These are phyloP conservation scores for Diplodus puntazzo DNA, from an alignment of 2,797 vertebrate genomes.

Conservation along the genomic window DNA sequence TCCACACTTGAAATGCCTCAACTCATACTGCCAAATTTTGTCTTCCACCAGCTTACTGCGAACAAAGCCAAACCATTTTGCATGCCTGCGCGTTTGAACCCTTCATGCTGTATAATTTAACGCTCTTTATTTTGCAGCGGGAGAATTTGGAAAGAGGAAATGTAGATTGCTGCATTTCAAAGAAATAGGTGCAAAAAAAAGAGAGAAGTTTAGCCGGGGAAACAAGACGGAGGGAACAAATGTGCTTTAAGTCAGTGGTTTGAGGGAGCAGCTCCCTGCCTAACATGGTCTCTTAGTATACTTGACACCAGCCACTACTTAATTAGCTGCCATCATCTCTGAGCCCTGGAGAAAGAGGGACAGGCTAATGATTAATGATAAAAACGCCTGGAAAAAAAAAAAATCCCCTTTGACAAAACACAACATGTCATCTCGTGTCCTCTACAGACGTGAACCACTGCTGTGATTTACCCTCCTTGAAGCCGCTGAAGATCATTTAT, in stretches of 20 bases:
- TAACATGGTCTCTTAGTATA: constrained; percentile 74
- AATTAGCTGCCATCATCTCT: constrained; percentile 85
- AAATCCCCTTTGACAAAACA: constrained; percentile 72
- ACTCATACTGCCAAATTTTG: constrained; percentile 56
- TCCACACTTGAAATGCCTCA: constrained; percentile 58
- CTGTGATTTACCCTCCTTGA: constrained; percentile 60
- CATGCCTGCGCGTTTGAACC: constrained; percentile 55
- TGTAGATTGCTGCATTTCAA: constrained; percentile 44
- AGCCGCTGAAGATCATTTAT: constrained; percentile 49
- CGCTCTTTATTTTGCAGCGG: constrained; percentile 53
- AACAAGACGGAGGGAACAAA: constrained; percentile 27
- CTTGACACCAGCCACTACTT: constrained; percentile 83
- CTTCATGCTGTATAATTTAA: constrained; percentile 48
- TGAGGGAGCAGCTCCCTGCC: constrained; percentile 59
- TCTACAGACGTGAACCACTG: constrained; percentile 61
- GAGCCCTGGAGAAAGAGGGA: constrained; percentile 77
- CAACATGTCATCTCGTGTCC: constrained; percentile 74
- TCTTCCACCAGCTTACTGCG: constrained; percentile 60
- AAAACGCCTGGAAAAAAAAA: constrained; percentile 69
- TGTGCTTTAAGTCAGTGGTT: constrained; percentile 59
- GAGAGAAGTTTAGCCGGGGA: constrained; percentile 24
- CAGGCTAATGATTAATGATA: constrained; percentile 85
- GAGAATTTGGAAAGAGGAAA: constrained; percentile 30
- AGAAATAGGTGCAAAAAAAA: constrained; percentile 40
- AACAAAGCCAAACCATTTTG: constrained; percentile 67